These are phyloP conservation scores for Xiphophorus birchmanni DNA, from an alignment of 2,797 vertebrate genomes.

Conservation along the genomic window DNA sequence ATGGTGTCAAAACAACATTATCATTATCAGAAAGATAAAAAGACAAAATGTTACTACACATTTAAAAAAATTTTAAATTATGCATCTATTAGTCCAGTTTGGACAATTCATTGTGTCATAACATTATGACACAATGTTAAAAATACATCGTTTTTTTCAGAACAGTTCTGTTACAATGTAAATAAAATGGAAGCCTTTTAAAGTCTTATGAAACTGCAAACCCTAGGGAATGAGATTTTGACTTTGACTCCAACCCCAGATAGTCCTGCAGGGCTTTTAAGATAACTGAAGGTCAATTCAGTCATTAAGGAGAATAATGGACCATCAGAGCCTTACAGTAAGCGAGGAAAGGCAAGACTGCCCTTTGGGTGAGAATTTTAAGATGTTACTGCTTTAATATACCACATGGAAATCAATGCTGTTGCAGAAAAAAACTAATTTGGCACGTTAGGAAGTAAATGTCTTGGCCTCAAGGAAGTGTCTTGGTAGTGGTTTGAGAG, in stretches of 20 bases:
- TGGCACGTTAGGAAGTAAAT: slow-evolving; percentile 57
- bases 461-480: slow-evolving; percentile 44
- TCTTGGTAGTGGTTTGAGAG: slow-evolving; percentile 31
- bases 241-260: slow-evolving; percentile 44
- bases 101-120: background rate
- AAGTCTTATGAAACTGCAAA: slow-evolving; percentile 40
- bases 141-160: background rate
- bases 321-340: slow-evolving; percentile 44
- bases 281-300: slow-evolving; percentile 69
- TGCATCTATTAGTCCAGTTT: background rate
- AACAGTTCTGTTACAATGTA: slow-evolving; percentile 12
- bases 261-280: slow-evolving; percentile 40
- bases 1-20: too few relatives aligned
- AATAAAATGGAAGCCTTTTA: slow-evolving; percentile 14
- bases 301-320: slow-evolving; percentile 72
- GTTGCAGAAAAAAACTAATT: slow-evolving; percentile 42
- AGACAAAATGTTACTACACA: background rate
- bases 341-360: slow-evolving; percentile 15
- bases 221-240: slow-evolving; percentile 33
- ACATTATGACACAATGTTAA: slow-evolving; percentile 1
- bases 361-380: slow-evolving; percentile 49
- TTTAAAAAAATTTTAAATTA: background rate
- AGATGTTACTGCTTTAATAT: slow-evolving; percentile 52
- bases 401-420: slow-evolving; percentile 56
- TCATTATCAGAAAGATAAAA: too few relatives aligned